Evolutionary conservation across 2,113 vertebrate species (phyloP).

Genomic region (Hypanus sabinus): DNA sequence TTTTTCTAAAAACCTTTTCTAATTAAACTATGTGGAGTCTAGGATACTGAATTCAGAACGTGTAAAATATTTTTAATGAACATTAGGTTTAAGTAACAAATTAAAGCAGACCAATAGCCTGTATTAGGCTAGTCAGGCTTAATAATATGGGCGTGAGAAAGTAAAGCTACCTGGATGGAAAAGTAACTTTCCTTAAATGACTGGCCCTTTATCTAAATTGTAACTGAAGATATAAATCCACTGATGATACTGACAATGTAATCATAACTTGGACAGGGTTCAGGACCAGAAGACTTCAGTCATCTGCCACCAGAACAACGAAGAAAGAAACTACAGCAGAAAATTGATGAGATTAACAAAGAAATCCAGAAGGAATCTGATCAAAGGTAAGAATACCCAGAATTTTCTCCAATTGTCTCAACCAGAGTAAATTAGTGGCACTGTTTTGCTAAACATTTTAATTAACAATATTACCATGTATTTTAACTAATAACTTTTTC

Average conservation of each 20-base stretch:
- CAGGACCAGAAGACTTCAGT: constrained; percentile 92
- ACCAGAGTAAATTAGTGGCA: neutral
- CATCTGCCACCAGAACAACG: constrained; percentile 93
- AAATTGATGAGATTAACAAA: constrained; percentile 83
- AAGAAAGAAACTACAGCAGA: constrained; percentile 91
- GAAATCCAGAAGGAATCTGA: constrained; percentile 94
- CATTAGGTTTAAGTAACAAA: neutral
- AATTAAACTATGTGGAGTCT: neutral
- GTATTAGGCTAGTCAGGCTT: neutral
- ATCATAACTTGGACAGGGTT: constrained; percentile 60
- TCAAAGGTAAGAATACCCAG: constrained; percentile 65
- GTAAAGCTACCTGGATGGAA: too few species aligned
- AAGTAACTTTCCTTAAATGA: neutral
- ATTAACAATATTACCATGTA: neutral
- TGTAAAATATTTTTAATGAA: neutral
- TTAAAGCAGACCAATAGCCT: neutral
- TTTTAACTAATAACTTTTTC: neutral
- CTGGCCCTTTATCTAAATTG: neutral
- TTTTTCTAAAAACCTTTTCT: neutral
- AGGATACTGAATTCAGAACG: neutral
- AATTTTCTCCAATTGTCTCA: neutral
- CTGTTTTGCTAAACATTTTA: neutral
- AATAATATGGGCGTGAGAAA: neutral
- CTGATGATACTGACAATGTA: neutral
- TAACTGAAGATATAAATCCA: neutral